Base-by-base conservation (phyloP, 2,113 vertebrate species). In the Drymodes brunneopygia region DNA sequence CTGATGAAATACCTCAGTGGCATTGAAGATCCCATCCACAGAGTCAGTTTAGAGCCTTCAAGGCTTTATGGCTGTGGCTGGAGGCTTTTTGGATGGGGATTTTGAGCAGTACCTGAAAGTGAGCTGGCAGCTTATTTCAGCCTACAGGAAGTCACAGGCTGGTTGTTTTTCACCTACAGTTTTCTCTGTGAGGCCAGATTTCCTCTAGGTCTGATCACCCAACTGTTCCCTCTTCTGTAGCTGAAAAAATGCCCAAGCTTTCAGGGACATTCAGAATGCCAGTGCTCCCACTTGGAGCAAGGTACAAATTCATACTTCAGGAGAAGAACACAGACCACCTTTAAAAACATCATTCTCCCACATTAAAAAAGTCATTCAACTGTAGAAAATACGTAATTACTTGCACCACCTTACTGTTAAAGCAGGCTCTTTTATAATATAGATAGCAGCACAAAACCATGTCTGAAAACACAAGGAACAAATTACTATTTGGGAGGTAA, bases 11-110 rank as follows among this genome's bases (percentile, higher is more conserved):
- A 50, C 4, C 54, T 82, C 8, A 2, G 42, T 66, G 78, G 58
- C 62, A 90, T 11, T 61, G 70, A n/a, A 75, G 58, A 82, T 65
- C 54, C 24, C 72, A 69, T 47, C 45, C 81, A 47, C 42, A 20
- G 38, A 38, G 38, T 38, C 0, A 10, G 47, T n/a, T 65, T 47
- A 66, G 19, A 70, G 79, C 79, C 64, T 93, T 50, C 1, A 2
- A 83, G 75, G 92, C 51, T 91, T 92, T 71, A 31, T 25, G 87
- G 67, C 58, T 73, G 82, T 70, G 71, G 82, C 74, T 60, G 42
- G 42, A 93, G 58, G 81, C 60, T 78, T 95, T 94, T 83, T 90
- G 85, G 88, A 97, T 88, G 18, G 66, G 47, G 60, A 92, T 92
- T 96, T 83, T 70, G 73, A 95, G 18, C 28, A 80, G 11, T 81